Evolutionary conservation across 2,797 vertebrate species (phyloP).

Genomic region (Phataginus tricuspis): DNA sequence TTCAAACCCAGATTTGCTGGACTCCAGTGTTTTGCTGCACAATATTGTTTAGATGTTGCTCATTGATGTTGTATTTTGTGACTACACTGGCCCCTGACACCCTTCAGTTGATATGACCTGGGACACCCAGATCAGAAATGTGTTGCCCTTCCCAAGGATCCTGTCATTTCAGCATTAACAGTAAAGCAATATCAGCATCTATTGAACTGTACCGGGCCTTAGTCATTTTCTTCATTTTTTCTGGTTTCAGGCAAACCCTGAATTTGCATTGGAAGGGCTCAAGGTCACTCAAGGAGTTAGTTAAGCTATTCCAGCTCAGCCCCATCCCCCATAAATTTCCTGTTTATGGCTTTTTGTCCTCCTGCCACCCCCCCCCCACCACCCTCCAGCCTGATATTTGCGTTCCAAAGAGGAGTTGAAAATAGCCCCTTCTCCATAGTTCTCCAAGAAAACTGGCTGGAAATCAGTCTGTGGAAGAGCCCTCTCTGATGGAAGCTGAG

Average conservation of each 20-base stretch:
- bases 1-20: background rate
- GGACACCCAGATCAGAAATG: background rate
- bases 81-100: background rate
- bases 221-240: background rate
- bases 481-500: background rate
- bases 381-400: background rate
- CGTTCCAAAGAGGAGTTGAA: background rate
- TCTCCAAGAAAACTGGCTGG: background rate
- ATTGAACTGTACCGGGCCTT: background rate
- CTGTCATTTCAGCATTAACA: background rate
- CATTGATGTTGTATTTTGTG: background rate
- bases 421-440: background rate
- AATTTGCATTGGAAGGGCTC: background rate
- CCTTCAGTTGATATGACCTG: background rate
- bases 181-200: fast-evolving
- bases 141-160: background rate
- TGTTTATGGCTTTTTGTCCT: background rate
- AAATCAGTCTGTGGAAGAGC: background rate
- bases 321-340: background rate
- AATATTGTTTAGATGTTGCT: background rate
- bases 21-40: fast-evolving
- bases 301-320: background rate
- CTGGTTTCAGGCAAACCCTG: background rate
- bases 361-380: fast-evolving
- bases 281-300: background rate